Evolutionary conservation across 2,888 invertebrate genomes (phyloP).

Genomic region (Apocheima hispidaria): DNA sequence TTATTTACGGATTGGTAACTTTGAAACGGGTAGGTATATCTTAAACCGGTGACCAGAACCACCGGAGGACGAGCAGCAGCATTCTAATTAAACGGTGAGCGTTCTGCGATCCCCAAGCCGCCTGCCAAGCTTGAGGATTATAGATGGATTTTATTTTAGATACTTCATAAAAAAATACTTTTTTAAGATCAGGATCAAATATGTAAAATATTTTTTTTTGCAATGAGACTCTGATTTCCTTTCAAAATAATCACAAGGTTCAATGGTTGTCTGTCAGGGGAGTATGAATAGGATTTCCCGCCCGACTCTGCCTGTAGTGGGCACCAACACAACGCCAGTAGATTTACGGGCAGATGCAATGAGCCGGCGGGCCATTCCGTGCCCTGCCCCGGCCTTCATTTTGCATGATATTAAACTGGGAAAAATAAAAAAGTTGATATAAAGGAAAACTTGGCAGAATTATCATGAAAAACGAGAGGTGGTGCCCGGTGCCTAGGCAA

Average conservation of each 20-base stretch:
- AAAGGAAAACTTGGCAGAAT: constrained; percentile 71
- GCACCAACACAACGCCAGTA: constrained; percentile 52
- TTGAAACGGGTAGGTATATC: too few relatives aligned
- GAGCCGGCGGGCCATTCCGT: constrained; percentile 67
- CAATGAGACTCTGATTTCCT: constrained; percentile 6
- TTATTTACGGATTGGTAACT: too few relatives aligned
- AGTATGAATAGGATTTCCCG: constrained; percentile 27
- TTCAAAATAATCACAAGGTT: constrained; percentile 10
- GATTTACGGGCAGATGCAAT: constrained; percentile 70
- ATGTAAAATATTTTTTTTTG: not conserved
- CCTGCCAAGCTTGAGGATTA: too few relatives aligned
- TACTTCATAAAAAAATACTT: too few relatives aligned
- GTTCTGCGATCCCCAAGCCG: too few relatives aligned
- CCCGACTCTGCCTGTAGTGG: constrained; percentile 32
- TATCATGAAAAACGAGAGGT: constrained; percentile 73
- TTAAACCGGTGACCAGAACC: too few relatives aligned
- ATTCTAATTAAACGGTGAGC: too few relatives aligned
- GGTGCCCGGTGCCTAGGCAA: constrained; percentile 49
- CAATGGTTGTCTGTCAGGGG: constrained; percentile 11
- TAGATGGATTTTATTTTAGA: too few relatives aligned
- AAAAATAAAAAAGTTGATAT: constrained; percentile 71
- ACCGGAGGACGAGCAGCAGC: too few relatives aligned
- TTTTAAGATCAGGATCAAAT: too few relatives aligned
- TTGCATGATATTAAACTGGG: constrained; percentile 77
- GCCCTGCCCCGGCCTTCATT: constrained; percentile 67